Base-by-base conservation (phyloP, 2,113 vertebrate genomes). In the Mixornis gularis region DNA sequence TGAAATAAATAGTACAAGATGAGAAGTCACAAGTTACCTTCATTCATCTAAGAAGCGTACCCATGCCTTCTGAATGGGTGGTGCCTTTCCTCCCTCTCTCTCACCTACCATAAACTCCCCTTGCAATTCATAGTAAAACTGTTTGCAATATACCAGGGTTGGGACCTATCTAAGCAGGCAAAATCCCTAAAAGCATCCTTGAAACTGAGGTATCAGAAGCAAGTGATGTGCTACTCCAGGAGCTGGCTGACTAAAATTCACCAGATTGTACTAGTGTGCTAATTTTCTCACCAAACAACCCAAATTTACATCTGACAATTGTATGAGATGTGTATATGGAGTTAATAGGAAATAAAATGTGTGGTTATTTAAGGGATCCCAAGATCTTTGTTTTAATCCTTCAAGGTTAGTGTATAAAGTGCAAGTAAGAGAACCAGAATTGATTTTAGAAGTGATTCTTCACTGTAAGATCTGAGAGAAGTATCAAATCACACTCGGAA, bases 291-390 rank as follows among this genome's bases (percentile, higher is more conserved):
- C 26, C 22, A 89, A 85, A 24, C 5, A 86, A 93, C 49, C 7
- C 9, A 53, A 78, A 38, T 85, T 92, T 90, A 72, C 27, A 65
- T 36, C 86, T 92, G 83, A 85, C 29, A 84, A 60, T 92, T 89
- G 43, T 53, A 87, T 70, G 89, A 92, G n/a, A 21, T 85, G 30
- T 43, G 80, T 79, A 3, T 51, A 27, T 32, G 11, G 36, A 64
- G n/a, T 55, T 93, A 93, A 92, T 70, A 85, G 76, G 62, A 87
- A 96, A 64, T 64, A 92, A 91, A 94, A 88, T 64, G 25, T 29
- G 13, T 5, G 2, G 4, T 84, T 95, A 51, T 95, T 94, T 93
- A 85, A 85, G 36, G 25, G 6, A 48, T 72, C 17, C 15, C 32
- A 34, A 74, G 64, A 56, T 88, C 64, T 69, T 86, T 60, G 79